Base-by-base conservation (phyloP, 2,797 vertebrate genomes). In the Antennarius maculatus region DNA sequence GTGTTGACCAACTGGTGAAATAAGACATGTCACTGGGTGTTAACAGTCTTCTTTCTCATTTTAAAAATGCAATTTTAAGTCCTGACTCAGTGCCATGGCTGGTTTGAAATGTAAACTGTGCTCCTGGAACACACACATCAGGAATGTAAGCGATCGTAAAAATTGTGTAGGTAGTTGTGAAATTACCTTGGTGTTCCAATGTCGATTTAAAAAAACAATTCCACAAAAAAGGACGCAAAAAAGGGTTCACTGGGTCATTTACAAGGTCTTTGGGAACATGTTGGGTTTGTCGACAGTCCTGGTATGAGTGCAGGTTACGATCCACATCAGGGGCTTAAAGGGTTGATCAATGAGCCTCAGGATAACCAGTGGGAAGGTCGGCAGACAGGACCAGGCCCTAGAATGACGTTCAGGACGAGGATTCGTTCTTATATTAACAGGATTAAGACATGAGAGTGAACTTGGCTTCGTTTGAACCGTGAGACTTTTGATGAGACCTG, bases 311-410 rank as follows among this genome's bases (percentile, higher is more conserved):
- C 78, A 80, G 52, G 76, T 71, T 87, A 62, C 90, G 86, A 83
- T 91, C 87, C 86, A 85, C 82, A 87, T 90, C 81, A 87, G 54
- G 64, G 69, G 81, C 76, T 89, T 76, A 81, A 62, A 63, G 48
- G 72, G 90, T 89, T 90, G 91, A 90, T 91, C 89, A 89, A 72
- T 76, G 85, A 80, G 72, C 76, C 23, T 43, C 27, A 53, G 82
- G 65, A 66, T 80, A 74, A 79, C 61, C 69, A 66, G n/a, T 47
- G 66, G 76, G 71, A 79, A 74, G 84, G 76, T n/a, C 63, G 71
- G 75, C 74, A 71, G 70, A 66, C 60, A 61, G 49, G 74, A 65
- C 31, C 74, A 47, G 50, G 45, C 47, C 60, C 31, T 15, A 54
- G 55, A 72, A 69, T 31, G 62, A 74, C 76, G 80, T 67, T 74